These are phyloP conservation scores for Chondrilla cf. caribensis DNA, from an alignment of 37 sponge, comb jelly and placozoan species.

Conservation along the genomic window DNA sequence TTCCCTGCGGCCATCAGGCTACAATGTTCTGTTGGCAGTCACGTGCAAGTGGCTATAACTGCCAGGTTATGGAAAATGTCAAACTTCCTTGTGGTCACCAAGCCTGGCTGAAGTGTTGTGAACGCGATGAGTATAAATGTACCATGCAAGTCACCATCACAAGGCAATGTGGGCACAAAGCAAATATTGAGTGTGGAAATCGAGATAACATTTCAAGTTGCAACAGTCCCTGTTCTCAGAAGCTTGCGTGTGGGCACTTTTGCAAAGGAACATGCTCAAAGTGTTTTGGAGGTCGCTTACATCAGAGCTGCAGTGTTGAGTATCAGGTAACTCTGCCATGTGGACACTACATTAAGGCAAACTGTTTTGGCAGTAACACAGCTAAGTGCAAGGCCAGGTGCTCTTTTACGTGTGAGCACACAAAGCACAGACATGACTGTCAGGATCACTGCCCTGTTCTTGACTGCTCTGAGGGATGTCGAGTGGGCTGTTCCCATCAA, in stretches of 20 bases:
- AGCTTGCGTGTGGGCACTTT: slow-evolving; percentile 58
- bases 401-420: not conserved
- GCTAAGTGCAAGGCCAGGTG: not conserved
- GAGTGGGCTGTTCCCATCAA: slow-evolving; percentile 33
- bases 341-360: slow-evolving; percentile 37
- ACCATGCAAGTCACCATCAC: not conserved
- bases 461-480: slow-evolving; percentile 33
- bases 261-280: slow-evolving; percentile 34
- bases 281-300: not conserved
- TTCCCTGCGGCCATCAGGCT: not conserved
- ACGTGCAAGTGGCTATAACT: not conserved
- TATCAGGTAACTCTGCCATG: slow-evolving; percentile 14
- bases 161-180: not conserved
- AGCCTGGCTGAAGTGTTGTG: not conserved
- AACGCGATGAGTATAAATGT: not conserved
- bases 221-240: slow-evolving; percentile 28
- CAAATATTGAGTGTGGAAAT: slow-evolving; percentile 9
- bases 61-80: not conserved
- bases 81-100: slow-evolving; percentile 52
- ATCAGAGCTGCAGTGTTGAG: not conserved
- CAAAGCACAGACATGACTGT: not conserved
- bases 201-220: not conserved
- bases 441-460: not conserved
- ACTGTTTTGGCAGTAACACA: not conserved
- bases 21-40: slow-evolving; percentile 2